Evolutionary conservation across 2,797 vertebrate species (phyloP), one percentile per base, ranked within the genome.

Genomic region (Pipistrellus nathusii): DNA sequence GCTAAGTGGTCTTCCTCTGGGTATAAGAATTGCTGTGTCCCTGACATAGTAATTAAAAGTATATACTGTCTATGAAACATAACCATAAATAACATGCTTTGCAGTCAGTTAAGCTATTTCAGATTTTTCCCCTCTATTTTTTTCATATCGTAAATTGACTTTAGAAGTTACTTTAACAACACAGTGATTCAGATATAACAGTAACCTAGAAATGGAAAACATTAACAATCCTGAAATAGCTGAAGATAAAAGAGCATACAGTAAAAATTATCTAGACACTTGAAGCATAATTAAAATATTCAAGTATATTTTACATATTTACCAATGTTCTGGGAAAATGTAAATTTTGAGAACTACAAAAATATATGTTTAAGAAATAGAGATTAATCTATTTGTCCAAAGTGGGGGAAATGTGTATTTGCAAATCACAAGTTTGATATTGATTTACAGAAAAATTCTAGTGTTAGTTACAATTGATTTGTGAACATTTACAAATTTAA

Each of bases 141-240:
- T 53, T 89, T 75, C 12, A 73, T 27, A 1, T 85, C 57, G 83
- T 48, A 59, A 68, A 55, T 30, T 9, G n/a, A 75, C 4, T 78
- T 69, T 75, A 41, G 11, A 94, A 85, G 14, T 51, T 27, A 48
- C 27, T 64, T 44, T 82, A 85, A 46, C 4, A 90, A 62, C 84
- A 82, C 14, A 64, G 66, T 89, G 71, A 71, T 30, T 88, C 12
- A 41, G 92, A 46, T 23, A 5, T 51, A 81, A 66, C 35, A 17
- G 27, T 57, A 92, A 95, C 8, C 32, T 73, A 21, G 82, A 93
- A 93, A 69, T 55, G 6, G 41, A 91, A 89, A 91, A 62, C 6
- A 73, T 38, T 53, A 75, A 86, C 5, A 5, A 12, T 90, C 57
- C 14, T 66, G 30, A 91, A 94, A 64, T 53, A 90, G 20, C 7